Conservation (phyloP, 2,113 vertebrate genomes). For the Onychorhynchus coronatus region DNA sequence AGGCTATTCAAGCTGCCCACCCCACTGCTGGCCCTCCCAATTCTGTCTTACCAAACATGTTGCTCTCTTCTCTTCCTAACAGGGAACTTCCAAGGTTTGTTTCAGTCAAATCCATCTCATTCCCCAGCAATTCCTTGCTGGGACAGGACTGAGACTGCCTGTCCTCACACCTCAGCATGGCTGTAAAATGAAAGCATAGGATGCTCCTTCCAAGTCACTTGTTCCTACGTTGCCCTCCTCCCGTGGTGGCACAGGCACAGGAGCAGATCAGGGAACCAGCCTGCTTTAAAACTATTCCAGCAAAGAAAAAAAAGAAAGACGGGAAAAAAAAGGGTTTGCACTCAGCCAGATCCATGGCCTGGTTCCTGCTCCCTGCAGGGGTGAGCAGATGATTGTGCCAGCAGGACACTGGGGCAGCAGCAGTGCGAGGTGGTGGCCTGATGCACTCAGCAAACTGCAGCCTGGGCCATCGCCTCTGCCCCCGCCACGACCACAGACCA, state of each 20-base stretch:
- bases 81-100: not conserved
- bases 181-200: not conserved
- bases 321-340: not conserved
- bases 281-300: not conserved
- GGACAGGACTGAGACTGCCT: rapidly evolving
- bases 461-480: not conserved
- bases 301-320: not conserved
- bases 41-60: not conserved
- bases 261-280: not conserved
- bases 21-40: not conserved
- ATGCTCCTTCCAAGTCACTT: not conserved
- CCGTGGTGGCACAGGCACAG: not conserved
- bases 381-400: not conserved
- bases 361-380: rapidly evolving
- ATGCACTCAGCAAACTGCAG: not conserved
- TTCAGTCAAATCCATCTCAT: not conserved
- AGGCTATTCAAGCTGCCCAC: not conserved
- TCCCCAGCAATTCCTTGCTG: not conserved
- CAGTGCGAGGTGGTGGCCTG: not conserved
- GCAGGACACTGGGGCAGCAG: not conserved
- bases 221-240: not conserved
- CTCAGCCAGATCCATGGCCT: not conserved
- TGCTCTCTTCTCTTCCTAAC: not conserved
- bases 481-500: not conserved
- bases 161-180: not conserved